phyloP scores from a whole-genome alignment of 2,888 invertebrate genomes.

The Panopea generosa region DNA sequence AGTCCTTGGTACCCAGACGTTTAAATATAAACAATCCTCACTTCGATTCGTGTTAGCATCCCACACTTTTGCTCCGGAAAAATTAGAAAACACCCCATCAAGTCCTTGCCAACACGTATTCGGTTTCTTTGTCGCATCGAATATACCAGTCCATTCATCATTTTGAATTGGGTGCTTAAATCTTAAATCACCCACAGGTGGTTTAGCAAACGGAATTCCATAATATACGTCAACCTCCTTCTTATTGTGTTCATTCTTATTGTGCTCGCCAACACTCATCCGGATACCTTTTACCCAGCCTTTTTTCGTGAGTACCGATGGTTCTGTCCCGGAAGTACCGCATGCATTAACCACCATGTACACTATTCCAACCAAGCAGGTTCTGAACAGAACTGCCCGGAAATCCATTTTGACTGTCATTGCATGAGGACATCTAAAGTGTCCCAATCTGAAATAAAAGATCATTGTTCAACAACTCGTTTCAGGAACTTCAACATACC shows the following conservation, averaged over 20 bases:
- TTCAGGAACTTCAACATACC: too few species aligned
- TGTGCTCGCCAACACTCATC: conserved; percentile 45
- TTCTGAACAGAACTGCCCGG: conserved; percentile 17
- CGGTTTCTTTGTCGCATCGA: conserved; percentile 93
- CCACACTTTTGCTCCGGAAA: conserved; percentile 96
- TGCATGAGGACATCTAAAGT: conserved; percentile 15
- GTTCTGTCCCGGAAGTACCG: conserved; percentile 45
- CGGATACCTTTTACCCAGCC: conserved; percentile 72
- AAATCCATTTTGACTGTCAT: conserved; percentile 17
- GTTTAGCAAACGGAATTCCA: conserved; percentile 84
- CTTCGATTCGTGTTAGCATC: conserved; percentile 96
- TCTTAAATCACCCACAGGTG: conserved; percentile 88
- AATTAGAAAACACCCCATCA: conserved; percentile 96
- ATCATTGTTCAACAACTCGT: too few species aligned
- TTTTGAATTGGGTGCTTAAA: conserved; percentile 81
- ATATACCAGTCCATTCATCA: conserved; percentile 87
- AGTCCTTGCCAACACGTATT: conserved; percentile 96
- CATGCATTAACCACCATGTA: conserved; percentile 22
- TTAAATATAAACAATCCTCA: conserved; percentile 98
- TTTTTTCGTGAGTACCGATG: conserved; percentile 71
- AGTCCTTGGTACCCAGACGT: conserved; percentile 92
- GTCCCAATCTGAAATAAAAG: conserved; percentile 12
- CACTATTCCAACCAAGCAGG: conserved; percentile 15
- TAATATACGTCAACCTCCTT: conserved; percentile 80
- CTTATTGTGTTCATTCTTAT: too few species aligned